Conservation (phyloP, 92 coral and sea anemone species). For the Muricea muricata region DNA sequence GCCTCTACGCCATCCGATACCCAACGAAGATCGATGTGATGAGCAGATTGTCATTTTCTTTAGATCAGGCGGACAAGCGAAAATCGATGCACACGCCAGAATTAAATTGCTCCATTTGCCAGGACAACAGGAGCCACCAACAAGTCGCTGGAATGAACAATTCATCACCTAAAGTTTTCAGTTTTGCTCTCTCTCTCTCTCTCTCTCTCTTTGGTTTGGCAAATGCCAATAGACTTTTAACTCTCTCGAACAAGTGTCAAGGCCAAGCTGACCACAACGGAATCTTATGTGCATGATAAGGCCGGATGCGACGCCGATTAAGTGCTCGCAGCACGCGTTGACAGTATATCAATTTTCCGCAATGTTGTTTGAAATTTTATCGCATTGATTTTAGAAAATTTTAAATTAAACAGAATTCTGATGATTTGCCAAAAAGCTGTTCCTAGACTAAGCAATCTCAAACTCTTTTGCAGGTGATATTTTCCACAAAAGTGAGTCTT, state of each 20-base stretch:
- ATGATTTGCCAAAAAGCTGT: conserved; percentile 7
- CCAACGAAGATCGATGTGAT: conserved; percentile 59
- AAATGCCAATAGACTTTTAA: not conserved
- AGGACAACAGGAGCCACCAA: conserved; percentile 60
- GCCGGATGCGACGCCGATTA: conserved; percentile 14
- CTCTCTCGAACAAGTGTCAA: conserved; percentile 1
- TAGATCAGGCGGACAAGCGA: conserved; percentile 41
- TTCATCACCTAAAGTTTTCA: conserved; percentile 23
- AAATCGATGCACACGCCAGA: conserved; percentile 59
- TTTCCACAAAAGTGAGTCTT: not conserved
- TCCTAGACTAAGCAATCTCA: conserved; percentile 12
- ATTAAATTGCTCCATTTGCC: conserved; percentile 55
- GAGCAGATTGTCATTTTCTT: conserved; percentile 50
- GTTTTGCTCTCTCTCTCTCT: conserved; percentile 4
- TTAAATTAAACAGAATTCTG: conserved; percentile 4
- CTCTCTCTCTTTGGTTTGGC: conserved; percentile 7
- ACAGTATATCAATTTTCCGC: not conserved
- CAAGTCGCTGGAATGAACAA: conserved; percentile 60
- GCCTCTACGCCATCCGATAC: conserved; percentile 68
- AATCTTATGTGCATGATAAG: conserved; percentile 1
- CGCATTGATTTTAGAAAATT: not conserved
- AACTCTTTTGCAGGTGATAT: conserved; percentile 7
- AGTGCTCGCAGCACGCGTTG: conserved; percentile 13
- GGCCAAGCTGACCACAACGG: conserved; percentile 11
- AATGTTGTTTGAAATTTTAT: not conserved